Conservation (phyloP, 1,140 invertebrate species). For the Heliothis subflexa region DNA sequence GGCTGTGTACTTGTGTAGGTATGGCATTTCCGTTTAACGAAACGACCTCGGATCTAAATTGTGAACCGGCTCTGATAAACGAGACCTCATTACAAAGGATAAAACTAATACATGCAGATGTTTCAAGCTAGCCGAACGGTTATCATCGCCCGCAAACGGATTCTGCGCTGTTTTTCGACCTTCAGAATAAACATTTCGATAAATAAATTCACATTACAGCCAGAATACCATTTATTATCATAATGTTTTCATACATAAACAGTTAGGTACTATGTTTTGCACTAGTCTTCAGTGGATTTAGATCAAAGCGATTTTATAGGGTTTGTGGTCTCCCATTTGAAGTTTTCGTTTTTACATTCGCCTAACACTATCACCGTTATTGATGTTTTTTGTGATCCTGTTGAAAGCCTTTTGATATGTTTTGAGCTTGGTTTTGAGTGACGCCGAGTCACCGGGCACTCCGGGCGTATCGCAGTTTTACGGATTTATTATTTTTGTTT, state of each 20-base stretch:
- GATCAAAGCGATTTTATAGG: slow-evolving; percentile 34
- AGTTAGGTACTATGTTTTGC: not conserved
- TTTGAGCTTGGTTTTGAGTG: not conserved
- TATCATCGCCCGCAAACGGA: slow-evolving; percentile 9
- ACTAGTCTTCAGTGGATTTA: slow-evolving; percentile 31
- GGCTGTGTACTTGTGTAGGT: slow-evolving; percentile 52
- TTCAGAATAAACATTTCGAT: slow-evolving; percentile 21
- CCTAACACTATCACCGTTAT: not conserved
- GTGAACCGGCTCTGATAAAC: slow-evolving; percentile 30
- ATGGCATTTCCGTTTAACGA: slow-evolving; percentile 52
- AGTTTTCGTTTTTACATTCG: not conserved
- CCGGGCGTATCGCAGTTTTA: too few relatives aligned
- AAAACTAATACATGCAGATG: slow-evolving; percentile 5
- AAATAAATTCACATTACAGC: slow-evolving; percentile 5
- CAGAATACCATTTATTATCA: slow-evolving; percentile 27
- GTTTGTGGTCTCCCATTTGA: slow-evolving; percentile 2
- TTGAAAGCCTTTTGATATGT: not conserved
- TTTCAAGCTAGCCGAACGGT: not conserved
- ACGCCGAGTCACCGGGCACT: too few relatives aligned
- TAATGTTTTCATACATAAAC: not conserved
- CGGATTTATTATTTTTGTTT: not conserved
- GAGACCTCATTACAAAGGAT: slow-evolving; percentile 22
- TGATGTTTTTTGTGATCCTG: not conserved
- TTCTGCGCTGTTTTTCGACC: slow-evolving; percentile 29
- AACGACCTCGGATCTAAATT: slow-evolving; percentile 39